Percentiles rank a stretch among this genome's conserved stretches.
Conservation (phyloP, 2,888 invertebrate species). For the Catocala sponsa region DNA sequence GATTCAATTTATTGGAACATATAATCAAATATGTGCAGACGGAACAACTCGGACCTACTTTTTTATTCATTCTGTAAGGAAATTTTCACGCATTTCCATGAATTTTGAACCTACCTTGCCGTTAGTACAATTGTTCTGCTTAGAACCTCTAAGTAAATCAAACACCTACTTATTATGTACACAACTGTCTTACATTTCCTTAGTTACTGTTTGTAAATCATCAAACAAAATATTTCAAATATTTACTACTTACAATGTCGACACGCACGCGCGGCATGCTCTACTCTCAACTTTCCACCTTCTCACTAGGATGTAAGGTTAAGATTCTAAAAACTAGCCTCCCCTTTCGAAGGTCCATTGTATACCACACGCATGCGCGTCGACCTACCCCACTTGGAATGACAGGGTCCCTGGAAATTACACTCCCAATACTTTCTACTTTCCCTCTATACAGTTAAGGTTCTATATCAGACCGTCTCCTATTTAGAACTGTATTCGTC, state of each 20-base stretch:
- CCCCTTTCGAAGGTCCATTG: slow-evolving; percentile 64
- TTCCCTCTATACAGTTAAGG: slow-evolving; percentile 65
- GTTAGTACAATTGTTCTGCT: slow-evolving; percentile 3
- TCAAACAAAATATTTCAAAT: slow-evolving; percentile 73
- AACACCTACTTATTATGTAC: slow-evolving; percentile 51
- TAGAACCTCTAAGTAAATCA: slow-evolving; percentile 36
- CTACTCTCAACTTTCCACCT: slow-evolving; percentile 42
- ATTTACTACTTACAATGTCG: slow-evolving; percentile 61
- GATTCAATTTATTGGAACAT: too few relatives aligned
- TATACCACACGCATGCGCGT: slow-evolving; percentile 76
- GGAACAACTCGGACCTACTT: too few relatives aligned
- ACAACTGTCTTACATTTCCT: slow-evolving; percentile 67
- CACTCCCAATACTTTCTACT: slow-evolving; percentile 61
- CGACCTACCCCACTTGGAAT: slow-evolving; percentile 62
- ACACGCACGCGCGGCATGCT: slow-evolving; percentile 65
- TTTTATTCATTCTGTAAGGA: background rate
- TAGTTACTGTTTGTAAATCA: slow-evolving; percentile 71
- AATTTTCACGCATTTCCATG: slow-evolving; percentile 7
- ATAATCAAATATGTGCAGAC: too few relatives aligned
- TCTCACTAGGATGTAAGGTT: slow-evolving; percentile 51
- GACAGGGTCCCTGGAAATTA: slow-evolving; percentile 63
- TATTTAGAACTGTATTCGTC: slow-evolving; percentile 67
- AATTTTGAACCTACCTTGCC: slow-evolving; percentile 10
- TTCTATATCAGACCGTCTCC: slow-evolving; percentile 60
- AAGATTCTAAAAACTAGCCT: slow-evolving; percentile 40